phyloP scores from a whole-genome alignment of 1,140 invertebrate species.

The Drosophila sechellia region DNA sequence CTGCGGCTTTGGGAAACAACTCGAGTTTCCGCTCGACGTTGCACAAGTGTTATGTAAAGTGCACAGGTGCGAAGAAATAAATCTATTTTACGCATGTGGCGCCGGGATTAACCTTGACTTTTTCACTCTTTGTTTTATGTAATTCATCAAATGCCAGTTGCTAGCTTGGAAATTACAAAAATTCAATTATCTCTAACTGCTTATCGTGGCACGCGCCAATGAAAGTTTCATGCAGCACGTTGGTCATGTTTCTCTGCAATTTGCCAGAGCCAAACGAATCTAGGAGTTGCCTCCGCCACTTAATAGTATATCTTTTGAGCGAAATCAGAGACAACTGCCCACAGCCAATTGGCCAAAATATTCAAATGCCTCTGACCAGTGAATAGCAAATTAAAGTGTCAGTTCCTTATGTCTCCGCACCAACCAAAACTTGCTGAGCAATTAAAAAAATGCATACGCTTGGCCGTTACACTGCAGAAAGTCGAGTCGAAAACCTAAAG shows the following conservation, averaged over 20 bases:
- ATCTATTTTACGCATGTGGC: slow-evolving; percentile 28
- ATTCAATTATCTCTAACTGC: slow-evolving; percentile 58
- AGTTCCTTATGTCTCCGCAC: slow-evolving; percentile 14
- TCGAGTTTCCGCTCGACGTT: slow-evolving; percentile 58
- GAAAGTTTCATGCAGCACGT: slow-evolving; percentile 47
- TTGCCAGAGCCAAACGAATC: slow-evolving; percentile 39
- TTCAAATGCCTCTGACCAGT: slow-evolving; percentile 31
- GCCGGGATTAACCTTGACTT: slow-evolving; percentile 57
- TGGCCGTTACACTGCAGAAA: background rate
- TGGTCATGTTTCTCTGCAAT: slow-evolving; percentile 34
- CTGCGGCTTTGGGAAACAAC: slow-evolving; percentile 33
- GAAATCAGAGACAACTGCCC: slow-evolving; percentile 20
- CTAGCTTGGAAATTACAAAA: slow-evolving; percentile 38
- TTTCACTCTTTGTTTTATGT: slow-evolving; percentile 51
- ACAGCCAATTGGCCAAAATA: slow-evolving; percentile 21
- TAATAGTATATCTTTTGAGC: slow-evolving; percentile 36
- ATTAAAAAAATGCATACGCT: slow-evolving; percentile 30
- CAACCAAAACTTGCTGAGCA: slow-evolving; percentile 15
- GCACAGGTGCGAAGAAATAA: slow-evolving; percentile 24
- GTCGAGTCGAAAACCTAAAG: background rate
- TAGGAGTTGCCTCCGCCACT: slow-evolving; percentile 22
- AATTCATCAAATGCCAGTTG: slow-evolving; percentile 50
- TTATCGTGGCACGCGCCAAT: slow-evolving; percentile 53
- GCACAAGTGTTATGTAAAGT: slow-evolving; percentile 62
- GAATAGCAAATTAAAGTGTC: slow-evolving; percentile 40